Conservation (phyloP, 2,113 vertebrate species). For the Carollia perspicillata region DNA sequence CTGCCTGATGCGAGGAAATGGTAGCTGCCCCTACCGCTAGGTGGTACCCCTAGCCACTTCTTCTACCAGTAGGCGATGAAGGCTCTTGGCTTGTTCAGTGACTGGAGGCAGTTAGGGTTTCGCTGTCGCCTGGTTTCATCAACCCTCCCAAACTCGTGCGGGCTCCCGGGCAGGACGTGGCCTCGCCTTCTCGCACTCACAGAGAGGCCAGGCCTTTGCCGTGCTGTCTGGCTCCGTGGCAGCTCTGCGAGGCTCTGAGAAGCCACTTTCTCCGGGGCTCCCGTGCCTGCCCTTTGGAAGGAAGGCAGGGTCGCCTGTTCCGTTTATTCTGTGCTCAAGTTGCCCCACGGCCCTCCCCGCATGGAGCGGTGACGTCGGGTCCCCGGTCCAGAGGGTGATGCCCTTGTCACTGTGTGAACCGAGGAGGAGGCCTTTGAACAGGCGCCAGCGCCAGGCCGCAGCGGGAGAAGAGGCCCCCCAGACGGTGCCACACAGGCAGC, state of each 20-base stretch:
- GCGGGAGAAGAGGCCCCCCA: constrained; percentile 76
- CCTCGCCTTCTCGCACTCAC: background rate
- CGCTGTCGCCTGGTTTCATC: accelerated
- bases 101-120: background rate
- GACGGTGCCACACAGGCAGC: constrained; percentile 62
- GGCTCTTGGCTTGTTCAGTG: accelerated
- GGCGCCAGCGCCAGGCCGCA: constrained; percentile 69
- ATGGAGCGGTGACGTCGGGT: constrained; percentile 39
- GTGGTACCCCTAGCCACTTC: too few relatives aligned
- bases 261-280: accelerated
- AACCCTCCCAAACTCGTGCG: background rate
- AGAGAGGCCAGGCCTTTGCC: background rate
- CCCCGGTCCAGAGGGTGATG: constrained; percentile 50
- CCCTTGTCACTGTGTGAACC: constrained; percentile 69
- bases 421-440: constrained; percentile 75
- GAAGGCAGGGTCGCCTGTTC: background rate
- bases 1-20: background rate
- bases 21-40: background rate
- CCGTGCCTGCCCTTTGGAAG: background rate
- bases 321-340: constrained; percentile 61
- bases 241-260: background rate
- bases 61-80: accelerated
- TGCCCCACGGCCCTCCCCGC: constrained; percentile 43
- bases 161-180: accelerated
- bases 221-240: background rate